Conservation (phyloP, 2,113 vertebrate genomes). For the Henicopernis longicauda region DNA sequence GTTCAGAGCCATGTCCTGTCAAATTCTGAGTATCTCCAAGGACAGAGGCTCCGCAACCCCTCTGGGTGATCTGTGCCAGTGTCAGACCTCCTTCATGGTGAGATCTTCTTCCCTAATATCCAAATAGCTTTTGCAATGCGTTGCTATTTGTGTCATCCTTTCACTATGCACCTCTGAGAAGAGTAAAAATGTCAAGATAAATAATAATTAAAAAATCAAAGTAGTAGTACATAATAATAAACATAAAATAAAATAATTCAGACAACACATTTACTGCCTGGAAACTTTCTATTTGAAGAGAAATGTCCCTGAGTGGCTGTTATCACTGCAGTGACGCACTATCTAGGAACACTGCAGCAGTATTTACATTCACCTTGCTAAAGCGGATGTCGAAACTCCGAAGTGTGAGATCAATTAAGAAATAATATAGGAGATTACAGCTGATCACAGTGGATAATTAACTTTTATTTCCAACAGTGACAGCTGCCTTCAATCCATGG, state of each 20-base stretch:
- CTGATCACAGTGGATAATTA: neutral
- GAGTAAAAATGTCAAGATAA: neutral
- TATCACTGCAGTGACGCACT: neutral
- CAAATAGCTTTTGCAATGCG: neutral
- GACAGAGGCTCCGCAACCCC: neutral
- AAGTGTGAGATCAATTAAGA: neutral
- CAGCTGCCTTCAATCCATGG: neutral
- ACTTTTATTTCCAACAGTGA: neutral
- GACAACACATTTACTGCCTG: neutral
- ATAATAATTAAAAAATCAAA: neutral
- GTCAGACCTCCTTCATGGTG: neutral
- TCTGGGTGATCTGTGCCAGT: neutral
- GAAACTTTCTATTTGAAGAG: neutral
- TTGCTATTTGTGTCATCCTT: neutral
- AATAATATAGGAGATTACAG: neutral
- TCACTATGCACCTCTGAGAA: neutral
- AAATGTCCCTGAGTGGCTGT: neutral
- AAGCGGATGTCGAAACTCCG: neutral
- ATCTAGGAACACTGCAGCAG: neutral
- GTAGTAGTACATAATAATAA: neutral
- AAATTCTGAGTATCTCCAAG: neutral
- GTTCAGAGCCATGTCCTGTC: neutral
- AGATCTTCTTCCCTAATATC: neutral
- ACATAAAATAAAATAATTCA: neutral
- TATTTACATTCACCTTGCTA: neutral